Percentiles rank a stretch among this genome's conserved stretches.
Evolutionary conservation across 2,113 vertebrate species (phyloP).

Genomic region (Oxyura jamaicensis): DNA sequence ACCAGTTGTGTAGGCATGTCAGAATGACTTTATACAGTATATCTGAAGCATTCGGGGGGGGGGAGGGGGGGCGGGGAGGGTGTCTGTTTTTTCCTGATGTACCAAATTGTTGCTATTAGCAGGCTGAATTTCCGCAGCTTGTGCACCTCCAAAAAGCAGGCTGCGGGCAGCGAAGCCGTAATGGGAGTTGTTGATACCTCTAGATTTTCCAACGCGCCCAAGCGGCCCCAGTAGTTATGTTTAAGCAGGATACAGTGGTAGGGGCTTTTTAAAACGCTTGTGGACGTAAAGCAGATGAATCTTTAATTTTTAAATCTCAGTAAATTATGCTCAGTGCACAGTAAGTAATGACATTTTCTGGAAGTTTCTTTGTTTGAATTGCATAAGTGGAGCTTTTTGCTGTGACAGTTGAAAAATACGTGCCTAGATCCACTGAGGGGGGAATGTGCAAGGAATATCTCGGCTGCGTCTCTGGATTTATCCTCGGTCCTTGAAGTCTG

Average conservation of each 20-base stretch:
- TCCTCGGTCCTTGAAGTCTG: background rate
- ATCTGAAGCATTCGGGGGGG: conserved; percentile 54
- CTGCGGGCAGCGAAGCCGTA: conserved; percentile 39
- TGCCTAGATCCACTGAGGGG: background rate
- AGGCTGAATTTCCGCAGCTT: conserved; percentile 58
- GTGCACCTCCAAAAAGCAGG: conserved; percentile 46
- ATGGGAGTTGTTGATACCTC: conserved; percentile 41
- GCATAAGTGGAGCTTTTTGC: conserved; percentile 23
- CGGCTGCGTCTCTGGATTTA: background rate
- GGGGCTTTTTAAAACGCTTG: conserved; percentile 58
- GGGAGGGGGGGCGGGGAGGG: background rate
- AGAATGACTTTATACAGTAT: conserved; percentile 83
- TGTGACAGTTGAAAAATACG: background rate
- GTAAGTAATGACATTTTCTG: conserved; percentile 76
- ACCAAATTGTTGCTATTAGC: conserved; percentile 69
- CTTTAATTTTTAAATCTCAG: conserved; percentile 74
- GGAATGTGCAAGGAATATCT: background rate
- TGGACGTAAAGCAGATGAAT: conserved; percentile 73
- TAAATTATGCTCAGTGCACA: conserved; percentile 73
- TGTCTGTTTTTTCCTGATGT: conserved; percentile 24
- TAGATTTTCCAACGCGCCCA: conserved; percentile 68
- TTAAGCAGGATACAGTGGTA: conserved; percentile 55
- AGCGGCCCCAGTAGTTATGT: conserved; percentile 56
- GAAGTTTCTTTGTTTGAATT: conserved; percentile 62
- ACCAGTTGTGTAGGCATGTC: conserved; percentile 80